Evolutionary conservation across 2,888 invertebrate genomes (phyloP).

Genomic region (Xestia rhomboidea): DNA sequence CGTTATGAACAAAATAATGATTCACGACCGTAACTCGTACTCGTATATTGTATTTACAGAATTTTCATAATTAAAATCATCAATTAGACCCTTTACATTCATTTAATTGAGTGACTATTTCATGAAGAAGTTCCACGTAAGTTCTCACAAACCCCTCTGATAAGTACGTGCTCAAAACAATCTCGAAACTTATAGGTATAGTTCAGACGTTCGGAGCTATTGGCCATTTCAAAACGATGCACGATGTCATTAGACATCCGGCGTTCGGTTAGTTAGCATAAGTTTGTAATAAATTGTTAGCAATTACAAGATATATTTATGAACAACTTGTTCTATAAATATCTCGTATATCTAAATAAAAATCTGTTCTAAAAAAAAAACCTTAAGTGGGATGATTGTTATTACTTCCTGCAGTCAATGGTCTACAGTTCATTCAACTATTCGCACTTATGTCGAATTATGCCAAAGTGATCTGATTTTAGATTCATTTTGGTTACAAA

Average conservation of each 20-base stretch:
- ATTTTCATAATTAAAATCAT: background rate
- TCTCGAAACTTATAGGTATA: background rate
- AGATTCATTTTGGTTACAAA: background rate
- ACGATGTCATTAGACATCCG: background rate
- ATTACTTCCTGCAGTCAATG: background rate
- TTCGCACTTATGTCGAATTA: background rate
- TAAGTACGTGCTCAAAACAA: too few relatives aligned
- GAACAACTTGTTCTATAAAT: background rate
- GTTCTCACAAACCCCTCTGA: too few relatives aligned
- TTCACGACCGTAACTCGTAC: background rate
- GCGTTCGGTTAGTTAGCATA: background rate
- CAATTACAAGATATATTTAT: slow-evolving; percentile 1
- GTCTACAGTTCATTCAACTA: background rate
- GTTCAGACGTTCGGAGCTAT: background rate
- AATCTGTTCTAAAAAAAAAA: background rate
- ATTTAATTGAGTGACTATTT: background rate
- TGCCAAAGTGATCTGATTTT: background rate
- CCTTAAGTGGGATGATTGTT: background rate
- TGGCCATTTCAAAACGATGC: background rate
- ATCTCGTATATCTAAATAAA: background rate
- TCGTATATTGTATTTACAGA: background rate
- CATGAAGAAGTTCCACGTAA: background rate
- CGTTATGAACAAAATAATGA: background rate
- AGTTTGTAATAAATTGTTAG: background rate
- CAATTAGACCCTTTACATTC: background rate